A percentile compares a stretch with the other conserved stretches of the same genome.
phyloP scores from a whole-genome alignment of 2,888 invertebrate genomes.

The Yponomeuta malinellus region DNA sequence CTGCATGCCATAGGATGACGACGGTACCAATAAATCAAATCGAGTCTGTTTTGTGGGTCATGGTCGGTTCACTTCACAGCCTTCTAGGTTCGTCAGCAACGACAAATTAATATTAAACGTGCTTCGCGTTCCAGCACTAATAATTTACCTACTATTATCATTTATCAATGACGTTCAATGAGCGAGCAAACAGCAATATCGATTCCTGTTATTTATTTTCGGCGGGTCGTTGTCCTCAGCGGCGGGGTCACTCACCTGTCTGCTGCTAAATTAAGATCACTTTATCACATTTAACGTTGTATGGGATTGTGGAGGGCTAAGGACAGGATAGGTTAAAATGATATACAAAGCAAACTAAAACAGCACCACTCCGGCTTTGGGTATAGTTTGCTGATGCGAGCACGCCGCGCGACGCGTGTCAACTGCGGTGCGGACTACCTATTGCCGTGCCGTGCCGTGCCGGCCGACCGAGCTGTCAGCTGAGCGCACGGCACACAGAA shows the following conservation, averaged over 20 bases:
- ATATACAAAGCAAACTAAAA: conserved; percentile 7
- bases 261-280: not conserved
- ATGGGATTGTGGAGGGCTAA: not conserved
- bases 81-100: too few species aligned
- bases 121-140: too few species aligned
- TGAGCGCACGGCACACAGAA: not conserved
- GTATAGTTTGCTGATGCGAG: not conserved
- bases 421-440: not conserved
- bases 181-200: conserved; percentile 7
- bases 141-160: too few species aligned
- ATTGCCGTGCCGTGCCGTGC: too few species aligned
- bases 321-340: not conserved
- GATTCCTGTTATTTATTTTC: conserved; percentile 16
- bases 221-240: conserved; percentile 36
- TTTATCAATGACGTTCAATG: too few species aligned
- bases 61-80: too few species aligned
- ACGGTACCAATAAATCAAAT: too few species aligned
- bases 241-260: conserved; percentile 48
- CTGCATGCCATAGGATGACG: too few species aligned
- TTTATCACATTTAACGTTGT: not conserved
- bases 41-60: too few species aligned
- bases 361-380: not conserved
- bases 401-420: not conserved
- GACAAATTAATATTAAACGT: too few species aligned
- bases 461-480: not conserved